Evolutionary conservation across 2,113 vertebrate genomes (phyloP).

Genomic region (Dasypus novemcinctus): DNA sequence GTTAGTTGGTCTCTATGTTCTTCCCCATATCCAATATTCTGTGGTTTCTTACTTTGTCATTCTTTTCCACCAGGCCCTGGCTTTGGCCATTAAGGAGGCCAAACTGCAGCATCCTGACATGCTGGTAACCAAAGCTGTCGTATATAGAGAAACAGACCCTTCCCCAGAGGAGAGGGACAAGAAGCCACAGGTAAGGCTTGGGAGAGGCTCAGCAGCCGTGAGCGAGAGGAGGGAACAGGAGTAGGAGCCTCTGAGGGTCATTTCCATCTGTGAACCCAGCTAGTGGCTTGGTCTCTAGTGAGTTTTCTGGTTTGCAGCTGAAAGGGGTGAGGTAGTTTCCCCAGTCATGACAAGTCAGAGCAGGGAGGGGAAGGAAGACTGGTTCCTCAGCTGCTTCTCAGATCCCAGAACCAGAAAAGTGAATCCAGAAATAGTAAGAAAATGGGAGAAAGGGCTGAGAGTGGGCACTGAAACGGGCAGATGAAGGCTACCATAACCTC

Average conservation of each 20-base stretch:
- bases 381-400: not conserved
- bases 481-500: not conserved
- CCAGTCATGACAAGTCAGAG: not conserved
- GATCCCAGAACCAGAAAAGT: not conserved
- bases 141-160: conserved; percentile 98
- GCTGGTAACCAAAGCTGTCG: conserved; percentile 99
- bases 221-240: not conserved
- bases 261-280: not conserved
- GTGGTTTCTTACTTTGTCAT: not conserved
- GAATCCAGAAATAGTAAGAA: not conserved
- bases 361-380: not conserved
- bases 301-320: not conserved
- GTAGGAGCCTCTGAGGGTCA: not conserved
- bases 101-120: conserved; percentile 98
- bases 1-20: not conserved
- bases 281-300: not conserved
- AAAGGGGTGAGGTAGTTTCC: not conserved
- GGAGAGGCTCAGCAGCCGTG: not conserved
- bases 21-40: not conserved
- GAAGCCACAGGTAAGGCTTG: conserved; percentile 87
- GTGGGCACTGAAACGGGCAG: not conserved
- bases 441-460: not conserved
- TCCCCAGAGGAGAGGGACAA: conserved; percentile 92
- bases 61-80: conserved; percentile 88
- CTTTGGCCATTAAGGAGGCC: conserved; percentile 98